These are phyloP conservation scores for Pedionomus torquatus DNA, from an alignment of 2,113 vertebrate species.

Conservation along the genomic window DNA sequence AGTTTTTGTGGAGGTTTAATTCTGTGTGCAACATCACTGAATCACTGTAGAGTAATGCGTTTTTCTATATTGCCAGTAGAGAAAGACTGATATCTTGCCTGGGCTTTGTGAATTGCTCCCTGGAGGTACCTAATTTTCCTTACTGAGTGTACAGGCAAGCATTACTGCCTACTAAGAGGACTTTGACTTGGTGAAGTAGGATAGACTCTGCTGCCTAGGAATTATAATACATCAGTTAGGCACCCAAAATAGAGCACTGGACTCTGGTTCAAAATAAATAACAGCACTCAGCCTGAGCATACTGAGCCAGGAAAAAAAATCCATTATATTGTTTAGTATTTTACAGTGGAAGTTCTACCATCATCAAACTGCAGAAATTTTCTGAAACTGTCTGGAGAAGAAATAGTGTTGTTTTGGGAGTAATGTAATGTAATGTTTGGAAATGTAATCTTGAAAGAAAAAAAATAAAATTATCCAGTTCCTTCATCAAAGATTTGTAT, in stretches of 20 bases:
- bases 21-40: not conserved
- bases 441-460: not conserved
- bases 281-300: not conserved
- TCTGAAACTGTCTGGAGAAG: not conserved
- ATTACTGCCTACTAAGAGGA: not conserved
- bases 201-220: not conserved
- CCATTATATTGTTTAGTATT: not conserved
- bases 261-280: not conserved
- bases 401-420: not conserved
- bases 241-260: not conserved
- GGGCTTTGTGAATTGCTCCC: not conserved
- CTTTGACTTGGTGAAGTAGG: not conserved
- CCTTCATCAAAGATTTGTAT: not conserved
- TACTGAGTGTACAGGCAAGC: not conserved
- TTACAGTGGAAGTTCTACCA: not conserved
- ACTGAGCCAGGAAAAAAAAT: not conserved
- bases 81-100: not conserved
- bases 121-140: not conserved
- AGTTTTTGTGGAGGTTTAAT: not conserved
- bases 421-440: not conserved
- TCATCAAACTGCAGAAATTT: not conserved
- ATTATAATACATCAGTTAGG: not conserved
- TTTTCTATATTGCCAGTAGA: not conserved
- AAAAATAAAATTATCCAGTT: not conserved
- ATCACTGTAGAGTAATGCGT: not conserved